phyloP scores from a whole-genome alignment of 2,113 vertebrate species.

The Tonatia bakeri region DNA sequence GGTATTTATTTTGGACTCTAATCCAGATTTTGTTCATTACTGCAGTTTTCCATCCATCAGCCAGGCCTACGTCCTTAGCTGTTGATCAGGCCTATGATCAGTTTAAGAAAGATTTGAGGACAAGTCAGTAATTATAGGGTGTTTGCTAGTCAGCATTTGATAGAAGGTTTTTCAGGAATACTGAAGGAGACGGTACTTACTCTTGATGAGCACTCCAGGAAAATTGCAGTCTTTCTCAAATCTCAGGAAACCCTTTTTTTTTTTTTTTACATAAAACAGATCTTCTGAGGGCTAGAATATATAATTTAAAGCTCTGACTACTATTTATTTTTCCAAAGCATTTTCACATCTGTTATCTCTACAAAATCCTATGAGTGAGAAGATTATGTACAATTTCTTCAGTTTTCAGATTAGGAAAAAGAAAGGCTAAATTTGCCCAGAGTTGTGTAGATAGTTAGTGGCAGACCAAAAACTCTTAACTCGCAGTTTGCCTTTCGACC shows the following conservation, averaged over 20 bases:
- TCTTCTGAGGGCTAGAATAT: slow-evolving; percentile 12
- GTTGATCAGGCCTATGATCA: background rate
- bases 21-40: background rate
- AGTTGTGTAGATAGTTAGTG: background rate
- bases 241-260: background rate
- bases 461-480: background rate
- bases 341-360: background rate
- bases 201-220: background rate
- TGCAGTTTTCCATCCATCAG: background rate
- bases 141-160: background rate
- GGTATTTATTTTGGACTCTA: slow-evolving; percentile 40
- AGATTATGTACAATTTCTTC: background rate
- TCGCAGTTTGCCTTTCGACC: background rate
- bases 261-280: background rate
- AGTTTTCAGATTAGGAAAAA: background rate
- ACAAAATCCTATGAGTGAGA: background rate
- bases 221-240: slow-evolving; percentile 32
- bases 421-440: background rate
- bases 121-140: background rate
- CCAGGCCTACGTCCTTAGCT: background rate
- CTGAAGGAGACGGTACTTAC: background rate
- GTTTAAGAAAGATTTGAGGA: background rate
- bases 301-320: slow-evolving; percentile 29
- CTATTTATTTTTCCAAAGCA: background rate
- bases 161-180: slow-evolving; percentile 1